Base-by-base conservation (phyloP, 92 coral and sea anemone species). In the Galaxea fascicularis region DNA sequence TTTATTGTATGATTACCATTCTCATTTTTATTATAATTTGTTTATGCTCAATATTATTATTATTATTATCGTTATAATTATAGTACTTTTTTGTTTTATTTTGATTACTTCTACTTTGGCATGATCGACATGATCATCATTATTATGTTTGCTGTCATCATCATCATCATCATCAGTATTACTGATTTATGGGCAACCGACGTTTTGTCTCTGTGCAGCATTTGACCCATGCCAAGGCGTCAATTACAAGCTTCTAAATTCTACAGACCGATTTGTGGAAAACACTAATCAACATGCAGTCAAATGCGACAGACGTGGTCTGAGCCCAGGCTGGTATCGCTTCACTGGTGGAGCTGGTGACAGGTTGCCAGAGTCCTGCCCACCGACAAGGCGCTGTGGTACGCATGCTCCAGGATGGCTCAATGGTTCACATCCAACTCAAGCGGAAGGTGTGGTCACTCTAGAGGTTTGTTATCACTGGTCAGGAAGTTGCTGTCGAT, bases 391-490 rank as follows among this genome's bases (percentile, higher is more conserved):
- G 12, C 76, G 76, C 17, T 71, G 76, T 71, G 76, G 76, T 71
- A 47, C 76, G 30, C 54, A 71, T 41, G 76, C 76, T 21, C 76
- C 76, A 41, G 76, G 76, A 0, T 71, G 76, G 76, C 0, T 71
- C 45, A 12, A 20, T 8, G 76, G 76, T 0, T 10, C 15, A 0
- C 54, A 71, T 6, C 76, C 76, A 4, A n/a, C 28, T 22, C 16
- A 22, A 0, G 76, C 76, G 0, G 56, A 71, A 3, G 76, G 76
- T 0, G 22, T 17, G 24, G 76, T 22, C 1, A 71, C 56, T 45
- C 76, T 54, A 9, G 44, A n/a, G 18, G 76, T 71, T 47, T 71
- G 76, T 24, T 71, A 41, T 12, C 57, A 39, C 69, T 76, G 81
- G 81, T 12, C 29, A 7, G 28, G n/a, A 39, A 76, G 29, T 7